Evolutionary conservation across 2,113 vertebrate genomes (phyloP).

Genomic region (Antechinus stuartii): DNA sequence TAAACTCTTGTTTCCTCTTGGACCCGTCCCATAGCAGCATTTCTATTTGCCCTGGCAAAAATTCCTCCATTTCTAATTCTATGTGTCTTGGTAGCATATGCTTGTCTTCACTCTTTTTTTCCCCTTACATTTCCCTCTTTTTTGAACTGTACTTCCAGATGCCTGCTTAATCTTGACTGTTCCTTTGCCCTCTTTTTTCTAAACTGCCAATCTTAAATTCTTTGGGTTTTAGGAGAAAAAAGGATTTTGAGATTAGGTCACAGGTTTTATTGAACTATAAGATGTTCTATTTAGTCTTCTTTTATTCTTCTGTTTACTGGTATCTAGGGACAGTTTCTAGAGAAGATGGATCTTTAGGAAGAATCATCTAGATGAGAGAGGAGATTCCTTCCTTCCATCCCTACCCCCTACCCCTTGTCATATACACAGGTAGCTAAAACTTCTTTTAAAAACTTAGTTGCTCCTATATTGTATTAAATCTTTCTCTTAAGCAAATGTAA

Average conservation of each 20-base stretch:
- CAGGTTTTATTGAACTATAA: conserved; percentile 10
- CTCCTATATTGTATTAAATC: background rate
- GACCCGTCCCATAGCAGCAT: conserved; percentile 28
- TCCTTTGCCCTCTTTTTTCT: conserved; percentile 26
- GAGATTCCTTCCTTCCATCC: background rate
- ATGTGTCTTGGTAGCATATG: conserved; percentile 44
- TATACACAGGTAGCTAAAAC: background rate
- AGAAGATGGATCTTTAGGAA: conserved; percentile 50
- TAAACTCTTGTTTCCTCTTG: background rate
- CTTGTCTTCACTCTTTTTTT: conserved; percentile 35
- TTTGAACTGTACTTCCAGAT: conserved; percentile 35
- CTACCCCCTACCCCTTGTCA: background rate
- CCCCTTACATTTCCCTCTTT: background rate
- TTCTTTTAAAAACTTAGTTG: background rate
- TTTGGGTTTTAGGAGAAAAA: conserved; percentile 30
- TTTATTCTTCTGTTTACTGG: conserved; percentile 42
- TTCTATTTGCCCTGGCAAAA: conserved; percentile 70
- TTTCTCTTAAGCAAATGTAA: conserved; percentile 20
- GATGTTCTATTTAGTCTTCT: conserved; percentile 19
- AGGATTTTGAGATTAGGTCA: conserved; percentile 46
- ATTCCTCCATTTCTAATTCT: conserved; percentile 40
- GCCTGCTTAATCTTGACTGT: background rate
- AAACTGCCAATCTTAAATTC: background rate
- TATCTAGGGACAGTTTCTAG: conserved; percentile 15
- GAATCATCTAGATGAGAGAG: conserved; percentile 33